Evolutionary conservation across 2,888 invertebrate genomes (phyloP).

Genomic region (Erebia aethiops): DNA sequence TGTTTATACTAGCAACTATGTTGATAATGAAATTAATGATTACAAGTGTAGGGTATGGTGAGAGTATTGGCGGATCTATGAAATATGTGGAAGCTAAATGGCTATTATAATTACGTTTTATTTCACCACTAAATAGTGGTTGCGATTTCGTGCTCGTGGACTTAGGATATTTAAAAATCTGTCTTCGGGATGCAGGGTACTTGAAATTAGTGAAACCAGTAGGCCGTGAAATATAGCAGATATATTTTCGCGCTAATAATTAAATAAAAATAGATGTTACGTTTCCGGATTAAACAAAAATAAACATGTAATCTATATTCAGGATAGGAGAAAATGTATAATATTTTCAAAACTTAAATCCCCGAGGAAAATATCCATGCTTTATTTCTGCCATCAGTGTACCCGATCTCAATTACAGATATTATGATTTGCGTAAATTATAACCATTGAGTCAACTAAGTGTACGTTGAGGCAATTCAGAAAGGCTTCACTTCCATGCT

Average conservation of each 20-base stretch:
- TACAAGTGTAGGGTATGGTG: not conserved
- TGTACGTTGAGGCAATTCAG: constrained; percentile 69
- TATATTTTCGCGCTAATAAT: too few relatives aligned
- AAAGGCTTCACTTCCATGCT: constrained; percentile 66
- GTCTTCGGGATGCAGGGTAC: too few relatives aligned
- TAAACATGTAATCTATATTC: not conserved
- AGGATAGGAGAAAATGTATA: too few relatives aligned
- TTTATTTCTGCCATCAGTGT: constrained; percentile 12
- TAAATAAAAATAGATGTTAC: too few relatives aligned
- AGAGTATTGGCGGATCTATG: not conserved
- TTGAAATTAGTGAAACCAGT: too few relatives aligned
- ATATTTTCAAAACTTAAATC: not conserved
- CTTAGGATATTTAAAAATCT: too few relatives aligned
- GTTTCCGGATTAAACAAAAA: too few relatives aligned
- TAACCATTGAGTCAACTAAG: constrained; percentile 73
- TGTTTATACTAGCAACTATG: constrained; percentile 7
- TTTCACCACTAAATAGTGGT: too few relatives aligned
- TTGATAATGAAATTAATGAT: constrained; percentile 10
- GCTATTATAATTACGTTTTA: too few relatives aligned
- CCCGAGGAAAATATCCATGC: not conserved
- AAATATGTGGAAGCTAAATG: not conserved
- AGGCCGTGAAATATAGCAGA: too few relatives aligned
- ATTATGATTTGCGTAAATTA: constrained; percentile 81
- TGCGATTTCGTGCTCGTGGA: too few relatives aligned
- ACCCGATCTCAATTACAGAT: constrained; percentile 45